Evolutionary conservation across 92 coral and sea anemone species (phyloP).

Genomic region (Epizoanthus ramosus): DNA sequence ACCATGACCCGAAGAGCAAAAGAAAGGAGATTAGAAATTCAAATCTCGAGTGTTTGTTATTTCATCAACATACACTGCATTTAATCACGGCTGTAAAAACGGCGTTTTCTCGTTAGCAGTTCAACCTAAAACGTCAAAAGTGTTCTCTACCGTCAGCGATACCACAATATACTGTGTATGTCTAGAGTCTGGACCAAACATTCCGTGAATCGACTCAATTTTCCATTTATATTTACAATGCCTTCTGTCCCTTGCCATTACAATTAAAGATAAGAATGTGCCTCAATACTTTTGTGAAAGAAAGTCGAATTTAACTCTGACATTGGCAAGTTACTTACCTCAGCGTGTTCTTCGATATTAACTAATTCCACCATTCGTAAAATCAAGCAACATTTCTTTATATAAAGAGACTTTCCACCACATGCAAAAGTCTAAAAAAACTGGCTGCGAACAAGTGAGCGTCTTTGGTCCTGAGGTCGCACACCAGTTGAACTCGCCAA

Average conservation of each 20-base stretch:
- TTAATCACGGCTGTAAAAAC: constrained; percentile 73
- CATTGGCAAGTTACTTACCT: constrained; percentile 13
- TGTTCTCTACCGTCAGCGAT: not conserved
- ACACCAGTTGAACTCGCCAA: constrained; percentile 11
- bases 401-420: constrained; percentile 5
- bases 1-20: constrained; percentile 32
- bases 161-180: not conserved
- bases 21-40: constrained; percentile 87
- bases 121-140: constrained; percentile 27
- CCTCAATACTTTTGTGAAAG: constrained; percentile 24
- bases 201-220: not conserved
- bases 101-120: constrained; percentile 46
- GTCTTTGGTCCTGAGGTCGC: constrained; percentile 20
- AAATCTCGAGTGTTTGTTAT: constrained; percentile 82
- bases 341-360: not conserved
- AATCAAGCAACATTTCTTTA: constrained; percentile 7
- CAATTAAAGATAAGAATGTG: constrained; percentile 11
- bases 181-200: not conserved
- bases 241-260: constrained; percentile 22
- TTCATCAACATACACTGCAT: constrained; percentile 68
- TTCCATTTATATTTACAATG: not conserved
- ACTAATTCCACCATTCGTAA: not conserved
- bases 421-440: not conserved
- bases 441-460: not conserved
- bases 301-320: constrained; percentile 1